Conservation (phyloP, 1,140 invertebrate species). For the Vanessa tameamea region DNA sequence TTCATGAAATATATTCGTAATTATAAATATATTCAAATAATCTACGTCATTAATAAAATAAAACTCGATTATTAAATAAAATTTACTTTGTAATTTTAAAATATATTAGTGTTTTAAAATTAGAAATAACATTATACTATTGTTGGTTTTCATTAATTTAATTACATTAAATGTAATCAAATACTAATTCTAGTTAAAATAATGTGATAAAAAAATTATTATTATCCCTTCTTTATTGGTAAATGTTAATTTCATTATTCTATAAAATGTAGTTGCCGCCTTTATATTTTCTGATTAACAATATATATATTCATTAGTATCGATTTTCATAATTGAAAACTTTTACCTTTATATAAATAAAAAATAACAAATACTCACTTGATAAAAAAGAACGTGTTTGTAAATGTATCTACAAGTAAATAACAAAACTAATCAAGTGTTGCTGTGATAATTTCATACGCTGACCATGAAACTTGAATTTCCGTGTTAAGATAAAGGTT, state of each 20-base stretch:
- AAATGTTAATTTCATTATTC: no score
- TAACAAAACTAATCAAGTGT: constrained; percentile 17
- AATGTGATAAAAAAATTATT: no score
- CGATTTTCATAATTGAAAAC: no score
- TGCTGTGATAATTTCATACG: constrained; percentile 14
- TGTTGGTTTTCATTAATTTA: no score
- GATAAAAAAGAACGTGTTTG: background rate
- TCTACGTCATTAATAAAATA: background rate
- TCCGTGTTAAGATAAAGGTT: constrained; percentile 29
- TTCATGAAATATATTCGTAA: background rate
- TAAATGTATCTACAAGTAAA: constrained; percentile 7
- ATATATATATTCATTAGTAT: no score
- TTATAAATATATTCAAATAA: background rate
- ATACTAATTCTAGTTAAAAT: no score
- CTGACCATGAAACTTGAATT: constrained; percentile 29
- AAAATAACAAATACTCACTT: background rate
- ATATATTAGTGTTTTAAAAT: background rate
- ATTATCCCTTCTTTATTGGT: no score
- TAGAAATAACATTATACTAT: background rate
- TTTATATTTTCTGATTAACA: no score
- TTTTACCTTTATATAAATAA: no score
- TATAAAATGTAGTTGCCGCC: no score
- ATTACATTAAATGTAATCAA: no score
- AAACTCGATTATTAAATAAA: background rate
- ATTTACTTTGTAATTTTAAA: background rate